These are phyloP conservation scores for Julus scandinavius DNA, from an alignment of 2,888 invertebrate genomes.

Conservation along the genomic window DNA sequence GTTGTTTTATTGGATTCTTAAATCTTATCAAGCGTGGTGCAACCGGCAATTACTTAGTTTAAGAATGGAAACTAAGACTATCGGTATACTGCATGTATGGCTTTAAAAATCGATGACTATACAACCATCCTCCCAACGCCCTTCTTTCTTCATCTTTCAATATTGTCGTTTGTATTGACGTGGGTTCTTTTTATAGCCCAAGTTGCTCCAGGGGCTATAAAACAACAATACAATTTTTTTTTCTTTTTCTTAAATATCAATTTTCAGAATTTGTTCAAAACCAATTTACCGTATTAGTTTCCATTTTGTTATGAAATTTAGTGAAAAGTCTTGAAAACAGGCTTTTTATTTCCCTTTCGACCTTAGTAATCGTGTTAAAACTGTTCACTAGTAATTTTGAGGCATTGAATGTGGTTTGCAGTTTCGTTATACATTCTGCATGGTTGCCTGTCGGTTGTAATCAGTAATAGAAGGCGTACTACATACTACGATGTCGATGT, in stretches of 20 bases:
- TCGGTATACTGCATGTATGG: background rate
- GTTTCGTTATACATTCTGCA: background rate
- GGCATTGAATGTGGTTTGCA: background rate
- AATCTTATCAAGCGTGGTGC: background rate
- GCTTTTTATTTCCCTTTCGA: background rate
- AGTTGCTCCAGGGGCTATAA: conserved; percentile 25
- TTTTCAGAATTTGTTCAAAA: background rate
- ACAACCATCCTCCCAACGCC: background rate
- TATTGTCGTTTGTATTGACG: conserved; percentile 15
- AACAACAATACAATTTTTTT: background rate
- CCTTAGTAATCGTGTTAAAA: background rate
- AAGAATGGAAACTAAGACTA: background rate
- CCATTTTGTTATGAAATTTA: background rate
- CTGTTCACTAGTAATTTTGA: background rate
- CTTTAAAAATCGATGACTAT: conserved; percentile 9
- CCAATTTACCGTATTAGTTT: conserved; percentile 7
- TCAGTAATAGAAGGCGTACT: background rate
- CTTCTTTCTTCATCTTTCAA: conserved; percentile 15
- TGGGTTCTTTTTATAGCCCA: conserved; percentile 16
- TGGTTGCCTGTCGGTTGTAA: background rate
- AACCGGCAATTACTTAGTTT: background rate
- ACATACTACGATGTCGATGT: background rate
- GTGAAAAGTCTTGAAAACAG: background rate
- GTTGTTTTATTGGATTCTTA: no score
- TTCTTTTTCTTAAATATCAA: background rate